Percentiles rank a stretch among this genome's conserved stretches.
phyloP scores from a whole-genome alignment of 1,140 invertebrate species.

The Brachionus rotundiformis region DNA sequence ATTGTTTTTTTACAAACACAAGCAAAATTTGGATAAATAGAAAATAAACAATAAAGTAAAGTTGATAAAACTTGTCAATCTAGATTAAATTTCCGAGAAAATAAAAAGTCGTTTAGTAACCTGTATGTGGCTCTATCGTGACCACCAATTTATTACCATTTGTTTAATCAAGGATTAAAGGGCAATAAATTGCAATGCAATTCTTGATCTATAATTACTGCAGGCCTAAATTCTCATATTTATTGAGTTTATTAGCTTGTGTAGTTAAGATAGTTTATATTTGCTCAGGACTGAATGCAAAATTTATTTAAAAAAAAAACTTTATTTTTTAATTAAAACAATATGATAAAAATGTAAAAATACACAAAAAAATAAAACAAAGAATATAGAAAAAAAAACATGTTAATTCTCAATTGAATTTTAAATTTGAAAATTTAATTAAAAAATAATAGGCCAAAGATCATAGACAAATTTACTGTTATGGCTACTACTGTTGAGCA shows the following conservation, averaged over 20 bases:
- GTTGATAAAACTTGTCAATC: conserved; percentile 19
- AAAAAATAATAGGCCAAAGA: conserved; percentile 38
- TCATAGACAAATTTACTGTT: background rate
- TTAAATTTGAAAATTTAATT: background rate
- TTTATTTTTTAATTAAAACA: conserved; percentile 46
- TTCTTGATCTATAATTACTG: conserved; percentile 41
- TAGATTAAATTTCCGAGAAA: conserved; percentile 9
- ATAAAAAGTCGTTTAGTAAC: background rate
- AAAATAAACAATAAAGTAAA: background rate
- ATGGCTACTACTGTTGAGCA: conserved; percentile 4
- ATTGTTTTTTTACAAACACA: conserved; percentile 4
- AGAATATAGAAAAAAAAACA: background rate
- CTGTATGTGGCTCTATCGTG: conserved; percentile 4
- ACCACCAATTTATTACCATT: conserved; percentile 5
- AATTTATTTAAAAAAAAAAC: conserved; percentile 3
- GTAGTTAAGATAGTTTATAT: conserved; percentile 42
- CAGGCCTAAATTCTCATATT: background rate
- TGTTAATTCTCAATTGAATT: conserved; percentile 37
- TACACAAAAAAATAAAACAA: background rate
- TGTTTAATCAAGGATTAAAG: conserved; percentile 32
- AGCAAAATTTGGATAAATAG: background rate
- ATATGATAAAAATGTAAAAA: conserved; percentile 20
- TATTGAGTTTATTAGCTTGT: conserved; percentile 3
- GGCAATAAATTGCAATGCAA: background rate
- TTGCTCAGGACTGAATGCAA: background rate